Conservation (phyloP, 2,888 invertebrate genomes). For the Dicycla oo region DNA sequence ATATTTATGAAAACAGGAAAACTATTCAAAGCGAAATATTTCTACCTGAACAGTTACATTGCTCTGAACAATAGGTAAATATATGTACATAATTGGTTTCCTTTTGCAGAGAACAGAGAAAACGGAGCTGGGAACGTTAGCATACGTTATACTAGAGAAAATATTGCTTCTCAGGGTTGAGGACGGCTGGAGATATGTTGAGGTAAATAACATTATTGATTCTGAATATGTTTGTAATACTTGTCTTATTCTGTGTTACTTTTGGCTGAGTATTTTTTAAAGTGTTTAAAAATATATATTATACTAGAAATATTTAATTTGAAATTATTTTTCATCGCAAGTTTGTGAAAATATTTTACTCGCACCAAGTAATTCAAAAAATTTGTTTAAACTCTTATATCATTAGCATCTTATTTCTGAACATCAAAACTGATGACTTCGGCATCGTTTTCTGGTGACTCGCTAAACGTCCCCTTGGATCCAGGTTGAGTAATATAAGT, state of each 20-base stretch:
- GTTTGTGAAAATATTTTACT: background rate
- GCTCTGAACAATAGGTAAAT: slow-evolving; percentile 54
- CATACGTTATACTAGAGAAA: slow-evolving; percentile 82
- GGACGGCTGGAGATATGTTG: slow-evolving; percentile 81
- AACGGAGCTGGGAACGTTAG: slow-evolving; percentile 81
- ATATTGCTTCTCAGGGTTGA: slow-evolving; percentile 80
- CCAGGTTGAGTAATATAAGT: background rate
- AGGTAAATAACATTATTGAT: slow-evolving; percentile 70
- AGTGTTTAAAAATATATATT: background rate
- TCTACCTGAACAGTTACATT: slow-evolving; percentile 45
- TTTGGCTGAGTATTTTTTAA: background rate
- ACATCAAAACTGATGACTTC: background rate
- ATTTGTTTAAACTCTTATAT: background rate
- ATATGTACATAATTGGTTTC: slow-evolving; percentile 61
- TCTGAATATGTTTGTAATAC: slow-evolving; percentile 18
- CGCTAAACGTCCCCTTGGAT: background rate
- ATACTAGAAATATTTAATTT: background rate
- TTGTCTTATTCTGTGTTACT: slow-evolving; percentile 2
- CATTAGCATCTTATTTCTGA: background rate
- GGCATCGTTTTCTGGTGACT: background rate
- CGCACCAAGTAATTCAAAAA: background rate
- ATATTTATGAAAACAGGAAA: slow-evolving; percentile 31
- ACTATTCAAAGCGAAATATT: slow-evolving; percentile 55
- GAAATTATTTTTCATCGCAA: no score
- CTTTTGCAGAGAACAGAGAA: slow-evolving; percentile 77